phyloP scores from a whole-genome alignment of 2,888 invertebrate genomes.

The Frankliniella fusca region DNA sequence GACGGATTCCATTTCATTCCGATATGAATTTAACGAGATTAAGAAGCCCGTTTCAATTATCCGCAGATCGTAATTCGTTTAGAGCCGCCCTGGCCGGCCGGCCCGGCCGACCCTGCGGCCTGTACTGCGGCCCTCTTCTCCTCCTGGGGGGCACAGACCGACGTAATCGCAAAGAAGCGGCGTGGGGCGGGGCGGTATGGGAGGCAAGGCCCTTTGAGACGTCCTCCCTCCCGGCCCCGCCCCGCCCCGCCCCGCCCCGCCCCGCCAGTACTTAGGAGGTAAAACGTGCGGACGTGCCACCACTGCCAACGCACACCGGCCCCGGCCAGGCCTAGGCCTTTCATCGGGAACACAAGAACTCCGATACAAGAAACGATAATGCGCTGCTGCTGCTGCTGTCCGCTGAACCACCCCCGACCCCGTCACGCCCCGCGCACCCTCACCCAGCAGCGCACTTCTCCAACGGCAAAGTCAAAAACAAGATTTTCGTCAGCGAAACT shows the following conservation, averaged over 20 bases:
- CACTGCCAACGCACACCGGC: neutral
- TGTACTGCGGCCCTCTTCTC: no score
- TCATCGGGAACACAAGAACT: no score
- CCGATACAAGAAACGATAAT: no score
- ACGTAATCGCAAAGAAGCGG: neutral
- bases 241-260: neutral
- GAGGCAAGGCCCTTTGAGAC: neutral
- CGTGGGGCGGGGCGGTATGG: neutral
- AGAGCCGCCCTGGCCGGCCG: no score
- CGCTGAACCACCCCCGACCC: no score
- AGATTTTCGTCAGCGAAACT: no score
- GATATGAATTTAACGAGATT: constrained; percentile 6
- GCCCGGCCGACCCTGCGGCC: no score
- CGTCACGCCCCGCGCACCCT: no score
- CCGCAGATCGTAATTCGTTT: neutral
- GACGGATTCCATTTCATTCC: neutral
- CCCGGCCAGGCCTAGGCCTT: neutral
- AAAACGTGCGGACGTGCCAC: neutral
- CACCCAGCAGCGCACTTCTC: no score
- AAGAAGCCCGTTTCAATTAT: constrained; percentile 17
- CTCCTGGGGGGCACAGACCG: neutral
- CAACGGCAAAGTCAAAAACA: no score
- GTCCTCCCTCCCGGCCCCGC: no score
- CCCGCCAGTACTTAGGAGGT: neutral
- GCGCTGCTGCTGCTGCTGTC: no score